Base-by-base conservation (phyloP, 37 sponge, comb jelly and placozoan species). In the Cladorhizidae sp. region DNA sequence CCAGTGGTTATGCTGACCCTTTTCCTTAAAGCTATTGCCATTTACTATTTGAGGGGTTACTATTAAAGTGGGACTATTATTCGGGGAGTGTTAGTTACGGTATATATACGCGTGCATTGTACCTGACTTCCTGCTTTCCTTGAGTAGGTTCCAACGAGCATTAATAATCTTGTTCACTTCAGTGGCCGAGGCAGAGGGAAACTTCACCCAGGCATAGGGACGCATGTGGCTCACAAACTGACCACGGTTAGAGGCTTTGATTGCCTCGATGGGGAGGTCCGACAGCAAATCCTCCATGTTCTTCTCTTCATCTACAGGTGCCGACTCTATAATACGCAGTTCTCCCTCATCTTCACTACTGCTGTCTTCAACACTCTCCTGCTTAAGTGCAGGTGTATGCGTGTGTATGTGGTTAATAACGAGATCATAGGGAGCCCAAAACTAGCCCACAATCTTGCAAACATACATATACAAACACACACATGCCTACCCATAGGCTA, bases 141-240 rank as follows among this genome's bases (percentile, higher is more conserved):
- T 77, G 62, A 91, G 40, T 0, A 63, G 65, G 21, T 84, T 85
- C 92, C 92, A 91, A 28, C 83, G 83, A 28, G 43, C 59, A 41
- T 74, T 83, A 57, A 87, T 83, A 28, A 91, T 74, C 7, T 74
- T 21, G 56, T 83, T 87, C 31, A 91, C 57, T 63, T 91, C 92
- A 1, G 80, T 70, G 43, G 87, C 61, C 18, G 87, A 76, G n/a
- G 84, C 87, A 58, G 83, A 67, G 41, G 92, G 88, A 38, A 76
- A 91, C 54, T 61, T 54, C 31, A 74, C 76, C 92, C 88, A 83
- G 40, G 82, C 79, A 28, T 56, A 74, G 12, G 83, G 89, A 15
- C 61, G 40, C 67, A 88, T 70, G 57, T 70, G 72, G 3, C 37
- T 41, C 33, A 42, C 32, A 68, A 88, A 88, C 38, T 87, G 77